Conservation (phyloP, 2,888 invertebrate species). For the Calameuta pallipes region DNA sequence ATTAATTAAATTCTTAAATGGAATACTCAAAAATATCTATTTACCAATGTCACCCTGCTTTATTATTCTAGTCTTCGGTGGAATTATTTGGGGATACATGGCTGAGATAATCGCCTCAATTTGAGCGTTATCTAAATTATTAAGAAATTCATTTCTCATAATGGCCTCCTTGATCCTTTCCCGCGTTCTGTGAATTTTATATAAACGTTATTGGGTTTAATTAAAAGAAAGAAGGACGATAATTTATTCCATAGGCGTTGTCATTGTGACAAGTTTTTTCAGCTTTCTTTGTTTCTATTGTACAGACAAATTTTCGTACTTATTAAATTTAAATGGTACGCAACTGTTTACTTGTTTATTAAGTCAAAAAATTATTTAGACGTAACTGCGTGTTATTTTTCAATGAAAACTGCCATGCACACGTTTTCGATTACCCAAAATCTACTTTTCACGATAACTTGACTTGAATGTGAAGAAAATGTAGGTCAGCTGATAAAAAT, state of each 20-base stretch:
- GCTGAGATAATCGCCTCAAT: constrained; percentile 81
- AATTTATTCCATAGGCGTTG: background rate
- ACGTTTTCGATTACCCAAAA: too few relatives aligned
- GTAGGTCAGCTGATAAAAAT: background rate
- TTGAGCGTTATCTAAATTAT: constrained; percentile 78
- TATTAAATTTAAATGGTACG: background rate
- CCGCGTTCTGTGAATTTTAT: constrained; percentile 66
- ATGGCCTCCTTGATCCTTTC: constrained; percentile 76
- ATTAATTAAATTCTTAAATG: background rate
- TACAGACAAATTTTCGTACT: background rate
- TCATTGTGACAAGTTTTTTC: background rate
- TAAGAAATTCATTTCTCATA: constrained; percentile 82
- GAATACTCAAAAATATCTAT: background rate
- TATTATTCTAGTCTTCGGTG: constrained; percentile 77
- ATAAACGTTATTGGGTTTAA: background rate
- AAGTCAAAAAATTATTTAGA: background rate
- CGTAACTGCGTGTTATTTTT: too few relatives aligned
- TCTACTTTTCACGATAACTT: too few relatives aligned
- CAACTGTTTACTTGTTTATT: background rate
- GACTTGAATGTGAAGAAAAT: background rate
- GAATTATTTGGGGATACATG: constrained; percentile 77
- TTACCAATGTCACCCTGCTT: constrained; percentile 79
- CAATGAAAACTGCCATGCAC: background rate
- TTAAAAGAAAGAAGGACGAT: background rate
- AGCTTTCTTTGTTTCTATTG: background rate